phyloP scores from a whole-genome alignment of 2,888 invertebrate genomes.

The Belgica antarctica region DNA sequence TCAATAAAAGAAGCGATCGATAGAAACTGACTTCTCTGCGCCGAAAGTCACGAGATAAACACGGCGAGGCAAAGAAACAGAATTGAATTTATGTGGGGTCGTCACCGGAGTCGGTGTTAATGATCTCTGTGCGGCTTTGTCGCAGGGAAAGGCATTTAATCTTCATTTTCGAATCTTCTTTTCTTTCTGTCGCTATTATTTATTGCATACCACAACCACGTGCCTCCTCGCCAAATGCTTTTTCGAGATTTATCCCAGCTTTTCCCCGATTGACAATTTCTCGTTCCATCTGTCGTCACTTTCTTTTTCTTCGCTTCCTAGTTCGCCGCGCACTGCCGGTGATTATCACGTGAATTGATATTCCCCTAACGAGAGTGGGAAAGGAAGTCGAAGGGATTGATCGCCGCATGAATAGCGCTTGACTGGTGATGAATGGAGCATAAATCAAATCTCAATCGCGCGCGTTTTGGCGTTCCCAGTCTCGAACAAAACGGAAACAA shows the following conservation, averaged over 20 bases:
- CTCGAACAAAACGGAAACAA: neutral
- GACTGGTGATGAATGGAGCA: too few species aligned
- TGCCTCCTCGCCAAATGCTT: conserved; percentile 8
- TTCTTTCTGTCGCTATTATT: neutral
- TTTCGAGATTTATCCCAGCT: neutral
- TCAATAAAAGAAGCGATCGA: conserved; percentile 9
- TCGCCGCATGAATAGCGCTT: too few species aligned
- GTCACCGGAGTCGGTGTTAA: neutral
- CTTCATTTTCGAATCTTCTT: conserved; percentile 13
- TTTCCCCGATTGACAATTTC: neutral
- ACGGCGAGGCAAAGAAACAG: conserved; percentile 1
- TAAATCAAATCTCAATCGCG: neutral
- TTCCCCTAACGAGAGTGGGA: too few species aligned
- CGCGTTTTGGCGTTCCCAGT: neutral
- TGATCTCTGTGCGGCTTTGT: neutral
- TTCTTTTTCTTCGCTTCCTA: conserved; percentile 10
- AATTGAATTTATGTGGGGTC: conserved; percentile 20
- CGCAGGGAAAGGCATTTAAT: conserved; percentile 12
- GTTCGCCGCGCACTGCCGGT: too few species aligned
- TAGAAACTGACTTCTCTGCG: neutral
- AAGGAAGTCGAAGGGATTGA: neutral
- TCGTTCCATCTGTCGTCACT: neutral
- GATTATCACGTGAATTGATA: too few species aligned
- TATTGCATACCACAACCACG: neutral
- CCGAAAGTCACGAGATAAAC: neutral